phyloP scores from a whole-genome alignment of 1,140 invertebrate genomes.

The Portunus trituberculatus region DNA sequence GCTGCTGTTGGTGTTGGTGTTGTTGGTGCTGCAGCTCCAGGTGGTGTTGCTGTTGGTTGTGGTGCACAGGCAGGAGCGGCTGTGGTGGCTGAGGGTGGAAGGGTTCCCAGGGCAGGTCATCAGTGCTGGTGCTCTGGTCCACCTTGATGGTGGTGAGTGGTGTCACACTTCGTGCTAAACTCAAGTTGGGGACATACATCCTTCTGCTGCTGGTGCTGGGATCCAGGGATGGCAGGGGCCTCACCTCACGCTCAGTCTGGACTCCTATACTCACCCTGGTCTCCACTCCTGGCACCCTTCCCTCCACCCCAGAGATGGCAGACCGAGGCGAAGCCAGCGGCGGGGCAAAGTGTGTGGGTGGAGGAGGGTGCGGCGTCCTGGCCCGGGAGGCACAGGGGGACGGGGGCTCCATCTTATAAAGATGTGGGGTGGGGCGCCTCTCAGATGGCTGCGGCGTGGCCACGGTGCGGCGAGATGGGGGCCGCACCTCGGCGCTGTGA shows the following conservation, averaged over 20 bases:
- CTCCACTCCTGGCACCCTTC: not conserved
- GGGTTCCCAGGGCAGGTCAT: slow-evolving; percentile 63
- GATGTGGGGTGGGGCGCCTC: slow-evolving; percentile 61
- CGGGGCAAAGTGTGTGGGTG: slow-evolving; percentile 46
- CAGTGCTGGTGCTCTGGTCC: slow-evolving; percentile 73
- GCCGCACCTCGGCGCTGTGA: slow-evolving; percentile 72
- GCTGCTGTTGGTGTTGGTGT: not conserved
- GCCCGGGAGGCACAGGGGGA: slow-evolving; percentile 66
- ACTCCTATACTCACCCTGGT: slow-evolving; percentile 61
- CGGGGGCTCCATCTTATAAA: slow-evolving; percentile 73
- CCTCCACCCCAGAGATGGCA: not conserved
- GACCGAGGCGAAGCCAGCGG: slow-evolving; percentile 55
- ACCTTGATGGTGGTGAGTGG: slow-evolving; percentile 62
- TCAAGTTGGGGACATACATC: slow-evolving; percentile 72
- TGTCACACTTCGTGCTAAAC: slow-evolving; percentile 70
- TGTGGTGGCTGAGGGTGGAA: not conserved
- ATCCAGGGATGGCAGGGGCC: not conserved
- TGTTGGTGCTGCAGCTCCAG: slow-evolving; percentile 46
- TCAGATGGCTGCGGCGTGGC: slow-evolving; percentile 69
- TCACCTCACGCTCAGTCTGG: slow-evolving; percentile 60
- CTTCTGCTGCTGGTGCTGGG: slow-evolving; percentile 45
- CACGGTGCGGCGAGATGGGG: slow-evolving; percentile 52
- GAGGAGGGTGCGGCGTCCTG: slow-evolving; percentile 62
- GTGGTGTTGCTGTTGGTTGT: not conserved
- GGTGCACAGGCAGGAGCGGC: not conserved